Evolutionary conservation across 2,888 invertebrate species (phyloP).

Genomic region (Amphipoea lucens): DNA sequence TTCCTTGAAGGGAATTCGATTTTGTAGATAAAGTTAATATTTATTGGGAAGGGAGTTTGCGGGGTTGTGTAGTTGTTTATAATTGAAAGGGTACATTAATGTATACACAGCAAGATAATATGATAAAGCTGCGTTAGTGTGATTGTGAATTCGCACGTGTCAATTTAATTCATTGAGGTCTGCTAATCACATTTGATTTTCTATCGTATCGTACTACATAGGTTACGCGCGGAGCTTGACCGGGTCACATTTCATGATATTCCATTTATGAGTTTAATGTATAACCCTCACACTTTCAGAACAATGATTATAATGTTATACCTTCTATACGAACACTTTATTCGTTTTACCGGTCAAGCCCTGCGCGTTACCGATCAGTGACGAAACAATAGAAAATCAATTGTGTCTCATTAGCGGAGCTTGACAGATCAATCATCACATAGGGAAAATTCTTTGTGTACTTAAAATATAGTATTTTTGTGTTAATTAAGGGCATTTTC

Average conservation of each 20-base stretch:
- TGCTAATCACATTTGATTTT: no score
- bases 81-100: slow-evolving; percentile 29
- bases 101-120: not conserved
- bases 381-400: no score
- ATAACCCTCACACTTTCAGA: not conserved
- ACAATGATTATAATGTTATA: not conserved
- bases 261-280: not conserved
- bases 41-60: slow-evolving; percentile 23
- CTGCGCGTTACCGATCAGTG: no score
- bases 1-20: slow-evolving; percentile 35
- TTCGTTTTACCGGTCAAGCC: not conserved
- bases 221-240: no score
- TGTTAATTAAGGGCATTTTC: not conserved
- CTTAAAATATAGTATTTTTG: not conserved
- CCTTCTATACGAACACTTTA: not conserved
- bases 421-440: no score
- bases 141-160: not conserved
- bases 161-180: not conserved
- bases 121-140: not conserved
- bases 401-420: no score
- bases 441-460: not conserved
- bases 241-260: not conserved
- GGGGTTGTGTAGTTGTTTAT: not conserved
- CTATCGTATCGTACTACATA: no score
- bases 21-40: slow-evolving; percentile 48